Evolutionary conservation across 2,113 vertebrate species (phyloP), one percentile per base, ranked within the genome.

Genomic region (Coptodon rendalli): DNA sequence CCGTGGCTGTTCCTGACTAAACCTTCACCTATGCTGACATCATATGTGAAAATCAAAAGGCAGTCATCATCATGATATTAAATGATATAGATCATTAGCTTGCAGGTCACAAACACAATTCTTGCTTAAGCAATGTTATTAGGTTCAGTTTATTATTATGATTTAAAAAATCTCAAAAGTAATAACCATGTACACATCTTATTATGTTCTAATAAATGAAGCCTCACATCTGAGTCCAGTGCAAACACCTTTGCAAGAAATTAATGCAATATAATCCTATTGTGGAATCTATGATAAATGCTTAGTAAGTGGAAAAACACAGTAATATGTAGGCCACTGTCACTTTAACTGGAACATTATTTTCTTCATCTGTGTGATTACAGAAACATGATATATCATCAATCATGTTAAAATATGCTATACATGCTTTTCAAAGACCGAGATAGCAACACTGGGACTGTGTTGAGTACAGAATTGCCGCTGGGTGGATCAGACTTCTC

Each of bases 401-500:
- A 31, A 27, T 84, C 43, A 24, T 12, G 78, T 34, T 54, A 31
- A 89, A 61, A 63, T 80, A 59, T 16, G n/a, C 80, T 22, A 76
- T 19, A 78, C 43, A 31, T 56, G 45, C 17, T 38, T 87, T 31
- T 29, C 9, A 31, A 27, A 68, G 12, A 57, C 2, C 0, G 10
- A n/a, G 45, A 34, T 1, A 34, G 73, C 17, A n/a, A 50, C 17
- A 34, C 17, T 34, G 45, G 34, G 45, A 52, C 45, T 34, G 16
- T 50, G 43, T 76, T 83, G 91, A 87, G 84, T 7, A 82, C 71
- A 87, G 84, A 84, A 78, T 83, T 29, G 82, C 93, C 80, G 71
- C 71, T 68, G 91, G 89, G 81, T 84, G 45, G 71, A 89, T 90
- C 80, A n/a, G 81, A 73, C 82, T 80, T 85, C 79, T 78, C 79